Evolutionary conservation across 1,140 invertebrate species (phyloP).

Genomic region (Trinorchestia longiramus): DNA sequence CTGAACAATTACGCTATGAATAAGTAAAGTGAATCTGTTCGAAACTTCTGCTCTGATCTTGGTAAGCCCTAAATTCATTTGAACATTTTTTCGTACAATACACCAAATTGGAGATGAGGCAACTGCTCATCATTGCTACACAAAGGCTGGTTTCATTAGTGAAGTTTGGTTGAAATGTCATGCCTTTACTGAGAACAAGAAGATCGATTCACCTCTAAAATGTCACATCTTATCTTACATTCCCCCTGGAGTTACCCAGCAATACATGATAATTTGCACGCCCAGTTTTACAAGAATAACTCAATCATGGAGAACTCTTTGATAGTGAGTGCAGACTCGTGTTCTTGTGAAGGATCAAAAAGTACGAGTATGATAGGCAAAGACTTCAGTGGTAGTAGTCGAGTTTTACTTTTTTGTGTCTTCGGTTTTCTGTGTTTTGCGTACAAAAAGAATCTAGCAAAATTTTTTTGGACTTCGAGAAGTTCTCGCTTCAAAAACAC

Average conservation of each 20-base stretch:
- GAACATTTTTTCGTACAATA: background rate
- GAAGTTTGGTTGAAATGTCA: background rate
- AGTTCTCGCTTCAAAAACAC: background rate
- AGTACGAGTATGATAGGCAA: background rate
- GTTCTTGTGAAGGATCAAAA: background rate
- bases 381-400: too few species aligned
- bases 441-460: background rate
- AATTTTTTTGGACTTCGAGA: background rate
- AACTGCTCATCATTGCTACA: background rate
- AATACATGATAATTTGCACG: background rate
- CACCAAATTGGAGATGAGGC: background rate
- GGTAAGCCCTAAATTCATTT: background rate
- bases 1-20: background rate
- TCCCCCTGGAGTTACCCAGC: background rate
- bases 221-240: background rate
- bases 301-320: background rate
- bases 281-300: background rate
- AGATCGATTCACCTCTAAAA: background rate
- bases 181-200: background rate
- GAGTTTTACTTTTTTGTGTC: background rate
- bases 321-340: background rate
- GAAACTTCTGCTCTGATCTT: background rate
- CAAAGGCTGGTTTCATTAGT: background rate
- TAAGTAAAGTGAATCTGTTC: background rate
- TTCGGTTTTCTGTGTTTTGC: background rate